Base-by-base conservation (phyloP, 2,888 invertebrate genomes). In the Chymomyza caudatula region DNA sequence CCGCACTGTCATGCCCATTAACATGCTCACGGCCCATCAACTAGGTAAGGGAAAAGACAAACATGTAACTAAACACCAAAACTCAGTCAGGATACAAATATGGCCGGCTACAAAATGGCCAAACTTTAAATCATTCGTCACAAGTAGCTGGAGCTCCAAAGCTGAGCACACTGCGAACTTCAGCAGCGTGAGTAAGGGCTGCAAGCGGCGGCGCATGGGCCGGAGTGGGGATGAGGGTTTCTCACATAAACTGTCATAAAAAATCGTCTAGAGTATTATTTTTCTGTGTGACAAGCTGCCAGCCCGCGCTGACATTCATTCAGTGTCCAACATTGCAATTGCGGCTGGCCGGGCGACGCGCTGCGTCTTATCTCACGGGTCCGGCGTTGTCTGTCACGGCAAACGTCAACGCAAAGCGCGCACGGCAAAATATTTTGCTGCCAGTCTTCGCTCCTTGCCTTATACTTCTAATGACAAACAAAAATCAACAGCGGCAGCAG, bases 251-350 rank as follows among this genome's bases (percentile, higher is more conserved):
- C 69, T 86, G 86, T 81, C 86, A 84, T 81, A 81, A 81, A 81
- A 81, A 86, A 81, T 81, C 71, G 86, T 84, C 76, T 74, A 76
- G 70, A 81, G 86, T 81, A 86, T 81, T 86, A 81, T 84, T 80
- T 86, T 86, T 65, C 66, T 81, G 76, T 81, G 71, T 83, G 86
- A 83, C 86, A 79, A 79, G 77, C 71, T 76, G 70, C 66, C 77
- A 78, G 63, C 60, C 66, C 56, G 59, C 61, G 65, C 67, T 67
- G 74, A 73, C 77, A 80, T 80, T 84, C 80, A 80, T 86, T 84
- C 86, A 80, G 81, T 75, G 25, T 25, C 25, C 53, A 25, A 23
- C 53, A 47, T 71, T 65, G 81, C 82, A 75, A 63, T 80, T 64
- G 69, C 60, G 69, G 53, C 47, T 65, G 62, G 52, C 53, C 5